Evolutionary conservation across 2,113 vertebrate species (phyloP), one percentile per base, ranked within the genome.

Genomic region (Typhlomys cinereus): DNA sequence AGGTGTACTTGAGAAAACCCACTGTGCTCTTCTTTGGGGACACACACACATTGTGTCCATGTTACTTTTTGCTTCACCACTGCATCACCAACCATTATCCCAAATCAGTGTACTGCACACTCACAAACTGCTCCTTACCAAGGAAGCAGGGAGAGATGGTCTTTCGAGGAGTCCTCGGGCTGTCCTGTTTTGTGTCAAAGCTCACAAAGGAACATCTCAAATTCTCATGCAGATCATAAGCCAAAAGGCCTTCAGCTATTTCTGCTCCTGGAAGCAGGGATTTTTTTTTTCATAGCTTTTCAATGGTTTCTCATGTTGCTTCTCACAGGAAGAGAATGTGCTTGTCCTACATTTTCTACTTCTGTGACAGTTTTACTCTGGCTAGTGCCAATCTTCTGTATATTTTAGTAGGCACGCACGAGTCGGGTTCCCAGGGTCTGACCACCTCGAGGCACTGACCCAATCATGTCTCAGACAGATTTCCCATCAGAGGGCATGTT

Each of bases 401-500:
- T 78, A 74, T 94, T 94, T 96, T 66, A 70, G 66, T 36, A 44
- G 67, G 27, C 15, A 27, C 29, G 31, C 7, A 11, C 29, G n/a
- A 88, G 80, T 74, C 74, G 70, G 41, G 41, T 85, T 90, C 34
- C 46, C 84, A 89, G 80, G 50, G 20, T 78, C 50, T 69, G 74
- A 39, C 4, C 9, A 75, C 41, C 44, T 73, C 2, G 0, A 69
- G 57, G 31, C 50, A 5, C 52, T 74, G 83, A 88, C 79, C 39
- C 69, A 50, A 3, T 48, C 36, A 27, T 31, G 14, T 88, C 62
- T 93, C 39, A 48, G 78, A 93, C n/a, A n/a, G 41, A 14, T 78
- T 62, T 83, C 52, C 79, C 39, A 92, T 34, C 29, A 87, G 39
- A 62, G 41, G 27, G 31, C 8, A 13, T 87, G 86, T 93, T 79